phyloP scores from a whole-genome alignment of 2,888 invertebrate species.

The Branchinecta sandiegonensis region DNA sequence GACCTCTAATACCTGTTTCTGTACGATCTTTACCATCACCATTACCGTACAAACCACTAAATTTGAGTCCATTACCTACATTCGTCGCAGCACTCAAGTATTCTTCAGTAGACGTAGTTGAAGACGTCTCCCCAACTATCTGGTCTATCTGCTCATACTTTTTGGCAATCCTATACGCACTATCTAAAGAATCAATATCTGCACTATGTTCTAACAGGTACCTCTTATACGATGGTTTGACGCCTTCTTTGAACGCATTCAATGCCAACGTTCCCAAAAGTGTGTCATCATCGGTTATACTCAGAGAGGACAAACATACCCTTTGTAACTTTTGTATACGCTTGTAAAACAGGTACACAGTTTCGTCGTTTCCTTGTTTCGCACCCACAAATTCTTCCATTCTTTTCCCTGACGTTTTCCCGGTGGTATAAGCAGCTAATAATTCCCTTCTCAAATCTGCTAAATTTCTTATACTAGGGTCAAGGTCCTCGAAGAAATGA shows the following conservation, averaged over 20 bases:
- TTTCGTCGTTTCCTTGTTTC: neutral
- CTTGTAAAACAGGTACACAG: neutral
- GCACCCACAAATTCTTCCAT: neutral
- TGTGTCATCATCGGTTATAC: neutral
- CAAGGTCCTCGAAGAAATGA: neutral
- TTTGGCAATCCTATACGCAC: neutral
- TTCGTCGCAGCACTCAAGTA: neutral
- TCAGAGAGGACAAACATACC: neutral
- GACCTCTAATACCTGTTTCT: too few relatives aligned
- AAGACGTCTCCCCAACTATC: neutral
- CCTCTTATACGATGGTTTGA: neutral
- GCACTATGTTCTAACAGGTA: neutral
- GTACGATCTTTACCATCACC: neutral
- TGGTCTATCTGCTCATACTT: neutral
- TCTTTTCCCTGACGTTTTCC: neutral
- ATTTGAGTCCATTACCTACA: neutral
- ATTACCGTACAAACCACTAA: neutral
- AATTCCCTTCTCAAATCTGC: neutral
- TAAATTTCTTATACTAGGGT: neutral
- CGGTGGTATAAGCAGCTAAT: neutral
- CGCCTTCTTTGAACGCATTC: neutral
- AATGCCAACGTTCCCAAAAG: neutral
- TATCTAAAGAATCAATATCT: neutral
- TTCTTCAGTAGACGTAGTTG: neutral
- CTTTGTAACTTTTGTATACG: conserved; percentile 2